Base-by-base conservation (phyloP, 2,797 vertebrate genomes). In the Rhyacichthys aspro region DNA sequence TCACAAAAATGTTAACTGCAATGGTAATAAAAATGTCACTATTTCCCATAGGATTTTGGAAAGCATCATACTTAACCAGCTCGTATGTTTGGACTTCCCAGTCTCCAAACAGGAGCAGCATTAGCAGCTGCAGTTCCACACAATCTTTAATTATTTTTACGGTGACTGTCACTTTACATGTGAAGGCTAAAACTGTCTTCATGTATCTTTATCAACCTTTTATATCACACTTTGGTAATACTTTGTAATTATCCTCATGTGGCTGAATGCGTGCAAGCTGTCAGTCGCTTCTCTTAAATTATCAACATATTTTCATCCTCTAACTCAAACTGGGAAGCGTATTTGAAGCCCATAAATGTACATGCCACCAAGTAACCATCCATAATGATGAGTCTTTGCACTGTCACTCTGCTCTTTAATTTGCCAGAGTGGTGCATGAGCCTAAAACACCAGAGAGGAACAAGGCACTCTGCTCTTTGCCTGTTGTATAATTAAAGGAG, bases 401-500 rank as follows among this genome's bases (percentile, higher is more conserved):
- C 78, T 80, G 81, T 80, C 77, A 79, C 79, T 44, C 63, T 46
- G 63, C 83, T 90, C 86, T 88, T 65, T 90, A 80, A 89, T 88
- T 87, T 88, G 65, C 58, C 59, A 44, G 68, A 72, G 39, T 55
- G 72, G 38, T 63, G 76, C 72, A 72, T 49, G 11, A 72, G 66
- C 74, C 74, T 80, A 80, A 83, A 86, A 76, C 73, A 75, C 79
- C 72, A 83, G 67, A 78, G 68, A 81, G 74, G n/a, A 38, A 71
- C 79, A 81, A 69, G 60, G 82, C 61, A 63, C 57, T 76, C 73
- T 60, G 50, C 18, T 1, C 50, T 32, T 54, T 77, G 14, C 23
- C 56, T 67, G 62, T 82, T 72, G 78, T 74, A 54, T 91, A 91
- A 91, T 91, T 90, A 90, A 77, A 85, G 76, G 76, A 67, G 72